phyloP scores from a whole-genome alignment of 2,888 invertebrate genomes.

The Xestia ashworthii region DNA sequence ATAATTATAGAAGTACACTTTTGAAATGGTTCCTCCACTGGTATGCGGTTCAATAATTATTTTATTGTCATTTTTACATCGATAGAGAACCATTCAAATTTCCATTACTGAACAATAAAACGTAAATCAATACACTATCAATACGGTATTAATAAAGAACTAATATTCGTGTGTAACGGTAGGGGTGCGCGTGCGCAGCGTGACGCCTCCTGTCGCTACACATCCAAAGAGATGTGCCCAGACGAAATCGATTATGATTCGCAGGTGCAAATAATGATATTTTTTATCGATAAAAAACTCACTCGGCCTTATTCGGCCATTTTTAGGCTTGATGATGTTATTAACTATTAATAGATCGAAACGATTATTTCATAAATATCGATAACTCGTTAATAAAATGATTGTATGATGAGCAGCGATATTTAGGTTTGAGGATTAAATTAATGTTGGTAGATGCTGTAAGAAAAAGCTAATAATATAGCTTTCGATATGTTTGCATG shows the following conservation, averaged over 20 bases:
- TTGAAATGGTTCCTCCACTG: not conserved
- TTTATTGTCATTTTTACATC: slow-evolving; percentile 50
- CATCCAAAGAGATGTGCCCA: slow-evolving; percentile 74
- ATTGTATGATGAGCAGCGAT: slow-evolving; percentile 39
- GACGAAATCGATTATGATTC: slow-evolving; percentile 83
- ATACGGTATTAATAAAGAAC: slow-evolving; percentile 64
- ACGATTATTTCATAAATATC: slow-evolving; percentile 67
- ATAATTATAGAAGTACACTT: slow-evolving; percentile 1
- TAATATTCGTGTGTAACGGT: slow-evolving; percentile 73
- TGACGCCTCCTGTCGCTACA: slow-evolving; percentile 75
- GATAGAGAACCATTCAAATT: slow-evolving; percentile 51
- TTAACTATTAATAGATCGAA: slow-evolving; percentile 75
- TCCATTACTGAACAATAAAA: slow-evolving; percentile 60
- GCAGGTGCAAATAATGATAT: slow-evolving; percentile 87
- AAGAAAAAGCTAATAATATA: slow-evolving; percentile 52
- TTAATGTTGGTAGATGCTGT: slow-evolving; percentile 38
- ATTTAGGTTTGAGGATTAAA: slow-evolving; percentile 52
- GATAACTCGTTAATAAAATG: slow-evolving; percentile 61
- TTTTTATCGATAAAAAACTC: slow-evolving; percentile 73
- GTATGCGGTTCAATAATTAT: slow-evolving; percentile 35
- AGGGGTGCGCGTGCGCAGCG: slow-evolving; percentile 82
- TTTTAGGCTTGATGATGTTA: slow-evolving; percentile 75
- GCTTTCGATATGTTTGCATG: slow-evolving; percentile 37
- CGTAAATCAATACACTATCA: slow-evolving; percentile 59
- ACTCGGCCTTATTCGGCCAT: slow-evolving; percentile 70